Percentiles rank a stretch among this genome's conserved stretches.
Evolutionary conservation across 2,797 vertebrate genomes (phyloP).

Genomic region (Megaceryle alcyon): DNA sequence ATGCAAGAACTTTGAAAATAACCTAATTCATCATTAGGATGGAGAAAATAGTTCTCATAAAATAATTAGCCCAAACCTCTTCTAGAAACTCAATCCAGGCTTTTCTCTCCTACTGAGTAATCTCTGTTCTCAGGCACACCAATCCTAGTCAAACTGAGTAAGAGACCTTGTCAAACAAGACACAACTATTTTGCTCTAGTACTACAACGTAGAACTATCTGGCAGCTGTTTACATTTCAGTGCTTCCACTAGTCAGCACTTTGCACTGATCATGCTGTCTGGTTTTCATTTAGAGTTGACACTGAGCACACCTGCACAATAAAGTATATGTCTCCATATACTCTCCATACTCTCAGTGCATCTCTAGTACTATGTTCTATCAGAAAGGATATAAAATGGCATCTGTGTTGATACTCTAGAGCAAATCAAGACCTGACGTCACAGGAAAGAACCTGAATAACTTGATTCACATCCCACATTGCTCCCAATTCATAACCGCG

Average conservation of each 20-base stretch:
- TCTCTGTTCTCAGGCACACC: background rate
- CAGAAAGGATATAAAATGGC: background rate
- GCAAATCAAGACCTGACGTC: background rate
- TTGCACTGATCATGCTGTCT: background rate
- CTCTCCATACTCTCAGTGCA: background rate
- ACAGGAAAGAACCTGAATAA: background rate
- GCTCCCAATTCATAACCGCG: background rate
- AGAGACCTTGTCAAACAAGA: background rate
- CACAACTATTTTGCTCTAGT: background rate
- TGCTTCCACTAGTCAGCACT: background rate
- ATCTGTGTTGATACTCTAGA: background rate
- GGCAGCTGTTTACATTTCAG: background rate
- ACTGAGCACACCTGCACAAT: background rate
- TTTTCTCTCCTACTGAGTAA: background rate
- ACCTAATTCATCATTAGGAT: background rate
- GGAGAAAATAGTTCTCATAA: background rate
- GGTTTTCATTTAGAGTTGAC: background rate
- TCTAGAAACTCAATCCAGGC: background rate
- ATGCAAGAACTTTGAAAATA: background rate
- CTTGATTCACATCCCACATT: background rate
- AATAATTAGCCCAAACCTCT: background rate
- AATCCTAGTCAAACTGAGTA: background rate
- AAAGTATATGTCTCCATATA: background rate
- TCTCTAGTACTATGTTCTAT: background rate
- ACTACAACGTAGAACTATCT: background rate